Conservation (phyloP, 2,113 vertebrate species). For the Ictidomys tridecemlineatus region DNA sequence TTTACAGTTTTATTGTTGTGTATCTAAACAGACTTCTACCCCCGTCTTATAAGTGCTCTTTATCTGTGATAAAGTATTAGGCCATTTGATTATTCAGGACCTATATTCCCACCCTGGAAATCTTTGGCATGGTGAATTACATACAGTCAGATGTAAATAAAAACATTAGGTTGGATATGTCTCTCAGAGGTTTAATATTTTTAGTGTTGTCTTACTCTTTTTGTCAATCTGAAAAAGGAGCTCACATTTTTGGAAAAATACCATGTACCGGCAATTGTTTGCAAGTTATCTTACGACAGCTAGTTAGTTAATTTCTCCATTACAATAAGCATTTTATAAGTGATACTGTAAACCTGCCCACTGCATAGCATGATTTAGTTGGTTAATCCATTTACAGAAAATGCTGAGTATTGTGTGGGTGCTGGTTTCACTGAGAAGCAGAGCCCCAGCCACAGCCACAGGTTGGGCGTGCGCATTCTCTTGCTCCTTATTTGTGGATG, state of each 20-base stretch:
- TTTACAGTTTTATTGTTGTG: background rate
- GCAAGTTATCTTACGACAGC: background rate
- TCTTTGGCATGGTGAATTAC: background rate
- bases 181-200: background rate
- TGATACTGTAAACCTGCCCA: background rate
- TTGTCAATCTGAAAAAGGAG: background rate
- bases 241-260: background rate
- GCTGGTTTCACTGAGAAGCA: slow-evolving; percentile 92
- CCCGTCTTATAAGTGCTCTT: background rate
- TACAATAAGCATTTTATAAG: background rate
- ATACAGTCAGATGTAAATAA: background rate
- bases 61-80: background rate
- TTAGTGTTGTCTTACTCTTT: background rate
- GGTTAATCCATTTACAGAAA: background rate
- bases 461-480: slow-evolving; percentile 88
- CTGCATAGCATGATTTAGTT: background rate
- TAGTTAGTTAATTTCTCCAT: background rate
- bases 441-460: slow-evolving; percentile 93
- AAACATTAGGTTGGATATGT: background rate
- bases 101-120: background rate
- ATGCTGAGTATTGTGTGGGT: slow-evolving; percentile 87
- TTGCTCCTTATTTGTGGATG: slow-evolving; percentile 90
- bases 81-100: background rate
- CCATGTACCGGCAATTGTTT: background rate
- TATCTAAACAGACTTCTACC: too few species aligned